Base-by-base conservation (phyloP, 2,888 invertebrate species). In the Volucella zonaria region DNA sequence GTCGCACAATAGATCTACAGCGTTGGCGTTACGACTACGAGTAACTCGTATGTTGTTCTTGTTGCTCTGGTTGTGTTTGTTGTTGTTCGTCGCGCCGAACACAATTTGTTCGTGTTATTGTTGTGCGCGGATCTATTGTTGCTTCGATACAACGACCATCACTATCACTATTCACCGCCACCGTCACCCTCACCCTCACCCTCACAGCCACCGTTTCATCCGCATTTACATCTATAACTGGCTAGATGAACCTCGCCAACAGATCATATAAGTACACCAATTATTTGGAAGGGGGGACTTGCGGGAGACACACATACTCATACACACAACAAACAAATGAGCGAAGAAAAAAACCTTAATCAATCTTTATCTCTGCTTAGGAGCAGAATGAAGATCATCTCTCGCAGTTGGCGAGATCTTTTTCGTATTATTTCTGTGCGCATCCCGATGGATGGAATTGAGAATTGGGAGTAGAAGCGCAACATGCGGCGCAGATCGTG, bases 31-130 rank as follows among this genome's bases (percentile, higher is more conserved):
- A 59, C 42, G 40, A 15, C 42, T 40, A 42, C 15, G 15, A 38
- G 58, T 59, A 38, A 59, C 40, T 42, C 15, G 12, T 31, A 40
- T 62, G 47, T 40, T 70, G 54, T 14, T 61, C 40, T 31, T 51
- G 77, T n/a, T 68, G 62, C 12, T 70, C 70, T 77, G 70, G 71
- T 77, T 64, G 51, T 18, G 12, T 8, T 70, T 47, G 40, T 31
- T 61, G 18, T 73, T 83, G 64, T 77, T 86, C 77, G 86, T 62
- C 52, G 80, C 85, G 80, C 73, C 74, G 67, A 75, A 68, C 82
- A 86, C 71, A 75, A 76, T 77, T 87, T 80, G 87, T 78, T 76
- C 79, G 71, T 77, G 75, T 79, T 80, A 85, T 80, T 87, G 85
- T 85, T 76, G 70, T 83, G 81, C 76, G 56, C 64, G 18, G 70